These are phyloP conservation scores for Puma concolor DNA, from an alignment of 2,113 vertebrate species.

Conservation along the genomic window DNA sequence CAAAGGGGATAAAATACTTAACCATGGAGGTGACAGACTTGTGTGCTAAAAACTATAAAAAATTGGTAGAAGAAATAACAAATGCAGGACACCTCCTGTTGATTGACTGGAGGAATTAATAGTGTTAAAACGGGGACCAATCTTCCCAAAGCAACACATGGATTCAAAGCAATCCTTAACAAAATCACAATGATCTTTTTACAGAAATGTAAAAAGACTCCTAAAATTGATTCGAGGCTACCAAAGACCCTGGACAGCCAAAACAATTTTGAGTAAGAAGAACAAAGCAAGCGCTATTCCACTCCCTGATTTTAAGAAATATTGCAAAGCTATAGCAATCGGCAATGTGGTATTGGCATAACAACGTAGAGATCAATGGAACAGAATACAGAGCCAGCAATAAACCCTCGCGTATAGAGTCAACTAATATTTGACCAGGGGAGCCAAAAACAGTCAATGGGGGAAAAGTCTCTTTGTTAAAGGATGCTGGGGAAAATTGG, in stretches of 20 bases:
- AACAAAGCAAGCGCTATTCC: neutral
- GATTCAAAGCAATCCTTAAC: neutral
- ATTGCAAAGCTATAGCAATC: neutral
- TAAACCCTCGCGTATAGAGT: neutral
- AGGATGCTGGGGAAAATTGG: neutral
- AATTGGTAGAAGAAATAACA: neutral
- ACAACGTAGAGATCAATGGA: neutral
- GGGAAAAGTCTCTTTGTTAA: neutral
- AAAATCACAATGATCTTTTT: neutral
- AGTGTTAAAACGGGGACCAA: neutral
- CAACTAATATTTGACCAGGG: neutral
- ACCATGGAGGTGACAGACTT: neutral
- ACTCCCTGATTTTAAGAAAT: neutral
- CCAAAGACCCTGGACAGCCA: neutral
- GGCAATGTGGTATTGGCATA: neutral
- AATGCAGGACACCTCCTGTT: neutral
- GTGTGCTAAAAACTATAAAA: neutral
- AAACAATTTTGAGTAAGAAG: neutral
- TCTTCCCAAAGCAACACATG: neutral
- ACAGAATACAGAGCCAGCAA: neutral
- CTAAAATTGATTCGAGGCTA: neutral
- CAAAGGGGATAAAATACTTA: neutral
- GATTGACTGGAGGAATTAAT: neutral
- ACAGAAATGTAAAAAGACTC: neutral
- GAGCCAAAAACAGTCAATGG: neutral